Evolutionary conservation across 1,140 invertebrate species (phyloP).

Genomic region (Ptiloglossa arizonensis): DNA sequence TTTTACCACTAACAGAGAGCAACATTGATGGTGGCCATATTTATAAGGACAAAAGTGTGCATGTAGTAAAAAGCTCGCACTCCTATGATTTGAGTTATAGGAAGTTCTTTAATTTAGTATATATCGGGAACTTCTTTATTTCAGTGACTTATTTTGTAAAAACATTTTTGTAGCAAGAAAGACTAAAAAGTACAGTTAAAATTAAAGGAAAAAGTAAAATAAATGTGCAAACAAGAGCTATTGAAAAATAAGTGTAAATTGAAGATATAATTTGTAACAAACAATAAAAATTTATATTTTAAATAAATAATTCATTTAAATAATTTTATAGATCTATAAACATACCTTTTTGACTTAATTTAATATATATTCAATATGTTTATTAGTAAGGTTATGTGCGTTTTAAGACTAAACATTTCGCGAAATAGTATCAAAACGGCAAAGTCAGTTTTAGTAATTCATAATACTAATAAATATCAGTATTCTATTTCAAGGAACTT

Average conservation of each 20-base stretch:
- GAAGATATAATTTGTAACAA: background rate
- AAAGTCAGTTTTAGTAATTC: background rate
- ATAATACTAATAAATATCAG: background rate
- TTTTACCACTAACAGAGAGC: too few species aligned
- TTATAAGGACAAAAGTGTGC: too few species aligned
- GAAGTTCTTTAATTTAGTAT: too few species aligned
- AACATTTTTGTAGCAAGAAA: too few species aligned
- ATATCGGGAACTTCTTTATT: too few species aligned
- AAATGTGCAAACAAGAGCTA: too few species aligned
- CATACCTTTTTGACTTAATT: background rate
- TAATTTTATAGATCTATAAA: background rate
- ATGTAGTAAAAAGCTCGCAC: too few species aligned
- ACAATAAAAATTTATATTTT: background rate
- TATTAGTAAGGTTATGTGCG: constrained; percentile 3
- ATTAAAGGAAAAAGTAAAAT: too few species aligned
- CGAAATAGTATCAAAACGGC: background rate
- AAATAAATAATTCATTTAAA: background rate
- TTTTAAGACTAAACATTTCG: background rate
- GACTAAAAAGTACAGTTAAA: too few species aligned
- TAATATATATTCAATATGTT: constrained; percentile 1
- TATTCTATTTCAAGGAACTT: background rate
- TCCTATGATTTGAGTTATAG: too few species aligned
- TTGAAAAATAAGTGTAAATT: background rate
- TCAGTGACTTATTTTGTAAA: too few species aligned
- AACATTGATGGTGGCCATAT: too few species aligned